phyloP scores from a whole-genome alignment of 2,113 vertebrate species.

The Mungos mungo region DNA sequence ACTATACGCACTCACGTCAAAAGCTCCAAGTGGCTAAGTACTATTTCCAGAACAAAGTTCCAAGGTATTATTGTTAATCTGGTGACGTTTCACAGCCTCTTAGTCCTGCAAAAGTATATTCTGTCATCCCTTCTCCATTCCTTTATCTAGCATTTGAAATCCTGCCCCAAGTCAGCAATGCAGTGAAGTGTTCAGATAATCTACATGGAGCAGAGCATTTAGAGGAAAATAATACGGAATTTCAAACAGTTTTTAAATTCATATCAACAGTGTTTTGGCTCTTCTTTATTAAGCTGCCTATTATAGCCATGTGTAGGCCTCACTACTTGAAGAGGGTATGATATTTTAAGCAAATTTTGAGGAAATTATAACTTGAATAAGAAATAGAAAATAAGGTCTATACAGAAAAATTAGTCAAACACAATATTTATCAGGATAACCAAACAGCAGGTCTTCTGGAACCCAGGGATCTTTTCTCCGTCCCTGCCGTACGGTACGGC shows the following conservation, averaged over 20 bases:
- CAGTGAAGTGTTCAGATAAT: not conserved
- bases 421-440: not conserved
- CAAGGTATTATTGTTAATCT: not conserved
- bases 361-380: not conserved
- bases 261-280: not conserved
- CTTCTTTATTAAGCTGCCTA: not conserved
- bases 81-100: not conserved
- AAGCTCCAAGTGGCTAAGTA: not conserved
- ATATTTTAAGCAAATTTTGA: not conserved
- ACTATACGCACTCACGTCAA: not conserved
- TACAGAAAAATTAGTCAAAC: not conserved
- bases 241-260: not conserved
- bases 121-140: not conserved
- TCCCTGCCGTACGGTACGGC: not conserved
- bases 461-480: not conserved
- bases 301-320: not conserved
- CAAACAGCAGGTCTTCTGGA: not conserved
- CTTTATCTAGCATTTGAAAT: not conserved
- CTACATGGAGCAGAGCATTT: not conserved
- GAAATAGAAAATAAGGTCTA: not conserved
- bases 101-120: not conserved
- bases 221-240: not conserved
- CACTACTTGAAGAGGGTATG: not conserved
- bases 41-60: slow-evolving; percentile 46
- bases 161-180: not conserved